Evolutionary conservation across 2,888 invertebrate species (phyloP), one percentile per base, ranked within the genome.

Genomic region (Ectobius pallidus): DNA sequence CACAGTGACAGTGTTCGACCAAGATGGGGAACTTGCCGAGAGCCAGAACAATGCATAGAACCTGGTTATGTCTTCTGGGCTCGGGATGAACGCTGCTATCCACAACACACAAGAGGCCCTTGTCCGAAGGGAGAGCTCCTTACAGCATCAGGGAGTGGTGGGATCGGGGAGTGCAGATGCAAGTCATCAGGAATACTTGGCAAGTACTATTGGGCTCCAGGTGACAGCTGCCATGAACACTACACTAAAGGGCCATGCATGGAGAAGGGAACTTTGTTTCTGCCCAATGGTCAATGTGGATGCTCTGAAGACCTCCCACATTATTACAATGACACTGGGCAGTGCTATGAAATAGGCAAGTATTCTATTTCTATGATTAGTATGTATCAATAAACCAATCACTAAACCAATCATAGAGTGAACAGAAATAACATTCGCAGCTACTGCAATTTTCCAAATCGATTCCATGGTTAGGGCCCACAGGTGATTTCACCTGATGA

Each of bases 191-290:
- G 87, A 18, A 86, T 86, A 68, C 81, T 86, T 74, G 82, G 82
- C 25, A 80, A 83, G 25, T 89, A 89, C 79, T 89, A 86, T 79
- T 91, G 90, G 87, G 79, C 86, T 0, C 82, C 82, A 1, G 85
- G 87, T 62, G 86, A 89, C n/a, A 88, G 91, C 1, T 95, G 95
- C 80, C 91, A 92, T 80, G 90, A 92, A 77, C 92, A 93, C 80
- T 94, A 90, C 81, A 91, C 93, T 0, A 86, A 87, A 76, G 95
- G 95, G 0, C 94, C 94, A 0, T 95, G 95, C 79, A 88, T 88
- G 72, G 89, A 90, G 76, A 86, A 86, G 7, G 95, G 95, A 0
- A 89, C 91, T 80, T 83, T 95, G 70, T 94, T 93, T 82, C 83
- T 94, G 68, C 94, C 94, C 0, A 90, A 90, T 14, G 86, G 89